phyloP scores from a whole-genome alignment of 2,113 vertebrate genomes.

The Malaclemys terrapin region DNA sequence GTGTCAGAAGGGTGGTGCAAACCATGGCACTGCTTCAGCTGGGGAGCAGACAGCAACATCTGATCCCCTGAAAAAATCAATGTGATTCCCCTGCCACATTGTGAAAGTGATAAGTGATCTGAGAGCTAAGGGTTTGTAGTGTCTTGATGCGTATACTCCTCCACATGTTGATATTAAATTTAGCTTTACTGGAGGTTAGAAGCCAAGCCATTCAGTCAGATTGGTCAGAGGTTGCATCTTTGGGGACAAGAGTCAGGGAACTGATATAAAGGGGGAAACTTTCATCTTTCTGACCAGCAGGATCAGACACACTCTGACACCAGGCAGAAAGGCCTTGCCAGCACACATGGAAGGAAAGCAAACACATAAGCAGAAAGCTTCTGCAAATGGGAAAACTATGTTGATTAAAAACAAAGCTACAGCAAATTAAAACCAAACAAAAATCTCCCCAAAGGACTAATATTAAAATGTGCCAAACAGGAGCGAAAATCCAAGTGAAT shows the following conservation, averaged over 20 bases:
- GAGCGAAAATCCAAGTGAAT: slow-evolving; percentile 31
- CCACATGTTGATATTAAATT: not conserved
- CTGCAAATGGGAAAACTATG: slow-evolving; percentile 6
- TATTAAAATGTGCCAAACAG: not conserved
- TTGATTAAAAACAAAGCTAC: not conserved
- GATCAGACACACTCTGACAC: not conserved
- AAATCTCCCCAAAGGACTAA: not conserved
- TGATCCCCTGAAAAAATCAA: slow-evolving; percentile 29
- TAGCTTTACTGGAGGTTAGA: slow-evolving; percentile 2
- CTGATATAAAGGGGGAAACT: not conserved
- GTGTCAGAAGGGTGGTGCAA: not conserved
- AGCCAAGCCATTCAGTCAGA: not conserved
- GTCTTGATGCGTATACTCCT: not conserved
- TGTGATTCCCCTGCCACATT: not conserved
- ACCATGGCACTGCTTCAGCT: not conserved
- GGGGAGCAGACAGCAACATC: not conserved
- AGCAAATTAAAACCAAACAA: not conserved
- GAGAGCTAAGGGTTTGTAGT: not conserved
- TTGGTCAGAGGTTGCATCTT: not conserved
- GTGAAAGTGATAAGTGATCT: not conserved
- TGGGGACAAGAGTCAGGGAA: not conserved
- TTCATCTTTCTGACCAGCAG: not conserved
- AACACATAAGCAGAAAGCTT: not conserved
- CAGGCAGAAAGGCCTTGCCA: not conserved
- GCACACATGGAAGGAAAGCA: not conserved